A percentile compares a stretch with the other conserved stretches of the same genome.
Evolutionary conservation across 1,140 invertebrate genomes (phyloP).

Genomic region (Bombus vancouverensis): DNA sequence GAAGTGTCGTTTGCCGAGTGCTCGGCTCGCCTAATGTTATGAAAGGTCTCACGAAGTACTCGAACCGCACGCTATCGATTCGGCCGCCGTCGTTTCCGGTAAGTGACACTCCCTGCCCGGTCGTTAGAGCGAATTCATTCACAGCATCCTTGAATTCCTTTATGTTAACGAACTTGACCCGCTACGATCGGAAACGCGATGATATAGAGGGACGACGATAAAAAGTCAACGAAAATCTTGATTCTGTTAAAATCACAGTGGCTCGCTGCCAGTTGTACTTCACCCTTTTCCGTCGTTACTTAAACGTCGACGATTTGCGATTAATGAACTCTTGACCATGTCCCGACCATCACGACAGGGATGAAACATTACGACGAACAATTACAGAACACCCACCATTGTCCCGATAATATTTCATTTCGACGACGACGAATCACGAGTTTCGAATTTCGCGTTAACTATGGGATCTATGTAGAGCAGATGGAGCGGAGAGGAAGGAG

Average conservation of each 20-base stretch:
- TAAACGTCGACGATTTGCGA: conserved; percentile 3
- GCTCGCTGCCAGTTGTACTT: conserved; percentile 25
- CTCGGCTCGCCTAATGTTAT: conserved; percentile 49
- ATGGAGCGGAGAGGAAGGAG: neutral
- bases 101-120: conserved; percentile 52
- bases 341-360: neutral
- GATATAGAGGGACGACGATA: conserved; percentile 8
- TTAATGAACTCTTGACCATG: conserved; percentile 33
- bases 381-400: neutral
- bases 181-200: neutral
- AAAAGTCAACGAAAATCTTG: conserved; percentile 47
- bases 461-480: neutral
- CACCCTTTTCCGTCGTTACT: neutral
- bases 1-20: conserved; percentile 60
- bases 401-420: neutral
- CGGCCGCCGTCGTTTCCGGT: conserved; percentile 58
- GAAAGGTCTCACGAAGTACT: conserved; percentile 59
- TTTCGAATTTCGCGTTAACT: conserved; percentile 11
- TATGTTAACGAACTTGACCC: conserved; percentile 35
- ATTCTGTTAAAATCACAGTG: conserved; percentile 38
- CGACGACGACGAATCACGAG: neutral
- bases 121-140: conserved; percentile 64
- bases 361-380: neutral
- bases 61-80: conserved; percentile 55
- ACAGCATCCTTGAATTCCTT: conserved; percentile 41